A percentile compares a stretch with the other conserved stretches of the same genome.
phyloP scores from a whole-genome alignment of 2,888 invertebrate genomes.

The Celastrina argiolus region DNA sequence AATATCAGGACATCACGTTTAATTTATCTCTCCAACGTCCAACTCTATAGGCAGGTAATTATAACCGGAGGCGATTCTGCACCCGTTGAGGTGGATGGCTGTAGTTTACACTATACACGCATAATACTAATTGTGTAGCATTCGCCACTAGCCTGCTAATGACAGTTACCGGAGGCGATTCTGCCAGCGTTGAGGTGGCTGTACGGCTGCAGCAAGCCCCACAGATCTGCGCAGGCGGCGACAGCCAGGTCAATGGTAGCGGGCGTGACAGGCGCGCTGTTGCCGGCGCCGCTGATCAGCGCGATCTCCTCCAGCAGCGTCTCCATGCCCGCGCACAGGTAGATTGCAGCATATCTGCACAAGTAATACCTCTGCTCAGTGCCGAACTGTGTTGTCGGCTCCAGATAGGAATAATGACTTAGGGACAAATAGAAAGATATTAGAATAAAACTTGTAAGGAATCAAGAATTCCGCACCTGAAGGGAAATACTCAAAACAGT shows the following conservation, averaged over 20 bases:
- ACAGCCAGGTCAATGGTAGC: slow-evolving; percentile 89
- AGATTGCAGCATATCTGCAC: slow-evolving; percentile 89
- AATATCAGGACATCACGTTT: no score
- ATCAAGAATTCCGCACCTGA: no score
- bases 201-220: slow-evolving; percentile 94
- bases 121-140: not conserved
- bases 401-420: no score
- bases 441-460: no score
- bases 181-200: slow-evolving; percentile 93
- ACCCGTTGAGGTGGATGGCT: no score
- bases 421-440: no score
- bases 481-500: no score
- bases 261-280: slow-evolving; percentile 83
- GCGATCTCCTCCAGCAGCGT: slow-evolving; percentile 91
- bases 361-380: not conserved
- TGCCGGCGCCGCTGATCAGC: slow-evolving; percentile 51
- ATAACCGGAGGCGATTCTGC: no score
- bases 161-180: slow-evolving; percentile 84
- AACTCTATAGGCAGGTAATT: no score
- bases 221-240: slow-evolving; percentile 90
- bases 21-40: no score
- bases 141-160: not conserved
- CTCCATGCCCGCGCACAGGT: slow-evolving; percentile 92
- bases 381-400: no score
- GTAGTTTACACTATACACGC: not conserved